Conservation (phyloP, 2,113 vertebrate species). For the Cyprinodon tularosa region DNA sequence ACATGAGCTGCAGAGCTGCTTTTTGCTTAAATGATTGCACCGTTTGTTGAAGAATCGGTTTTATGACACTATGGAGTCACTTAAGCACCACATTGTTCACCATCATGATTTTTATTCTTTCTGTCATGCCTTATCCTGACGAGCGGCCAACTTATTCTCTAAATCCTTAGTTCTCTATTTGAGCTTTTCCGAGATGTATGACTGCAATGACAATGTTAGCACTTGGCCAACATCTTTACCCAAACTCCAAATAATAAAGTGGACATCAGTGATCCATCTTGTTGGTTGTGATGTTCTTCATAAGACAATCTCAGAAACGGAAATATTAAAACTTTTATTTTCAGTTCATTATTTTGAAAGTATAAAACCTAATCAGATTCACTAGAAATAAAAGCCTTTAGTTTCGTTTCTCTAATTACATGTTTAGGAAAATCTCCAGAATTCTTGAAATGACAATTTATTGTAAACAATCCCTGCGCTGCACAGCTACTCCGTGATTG, state of each 20-base stretch:
- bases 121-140: conserved; percentile 69
- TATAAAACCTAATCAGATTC: neutral
- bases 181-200: conserved; percentile 37
- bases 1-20: conserved; percentile 50
- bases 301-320: neutral
- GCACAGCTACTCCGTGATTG: too few species aligned
- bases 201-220: conserved; percentile 40
- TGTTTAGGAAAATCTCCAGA: too few species aligned
- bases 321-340: neutral
- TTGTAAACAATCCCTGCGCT: too few species aligned
- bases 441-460: too few species aligned
- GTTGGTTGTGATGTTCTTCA: conserved; percentile 5
- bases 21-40: conserved; percentile 48
- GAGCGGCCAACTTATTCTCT: conserved; percentile 35
- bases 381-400: neutral
- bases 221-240: conserved; percentile 58
- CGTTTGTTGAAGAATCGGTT: conserved; percentile 49
- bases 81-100: conserved; percentile 46
- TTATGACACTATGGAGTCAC: conserved; percentile 55
- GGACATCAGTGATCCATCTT: conserved; percentile 57
- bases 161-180: conserved; percentile 14
- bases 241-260: conserved; percentile 62
- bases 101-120: conserved; percentile 57
- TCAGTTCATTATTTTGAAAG: neutral
- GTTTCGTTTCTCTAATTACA: neutral